Evolutionary conservation across 2,888 invertebrate species (phyloP), one percentile per base, ranked within the genome.

Genomic region (Julus scanicus): DNA sequence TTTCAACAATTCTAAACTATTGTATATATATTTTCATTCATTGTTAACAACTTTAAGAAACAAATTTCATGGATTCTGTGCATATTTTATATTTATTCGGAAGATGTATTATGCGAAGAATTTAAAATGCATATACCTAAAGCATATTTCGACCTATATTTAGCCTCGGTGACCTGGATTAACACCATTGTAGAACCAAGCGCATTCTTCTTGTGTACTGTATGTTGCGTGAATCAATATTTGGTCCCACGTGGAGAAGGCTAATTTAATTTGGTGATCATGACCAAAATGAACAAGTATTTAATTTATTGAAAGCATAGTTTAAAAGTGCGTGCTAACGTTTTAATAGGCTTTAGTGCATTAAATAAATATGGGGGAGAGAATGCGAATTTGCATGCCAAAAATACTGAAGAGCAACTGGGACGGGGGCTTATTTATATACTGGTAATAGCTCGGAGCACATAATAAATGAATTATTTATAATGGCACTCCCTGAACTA

Each of bases 321-420:
- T 37, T 80, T 80, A 80, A 80, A 80, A 80, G 80, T 80, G 80
- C 80, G 80, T 80, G 80, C 80, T 80, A 80, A 80, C 80, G 80
- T 80, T 80, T 80, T 80, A 80, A 37, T 80, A 37, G 80, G 80
- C 80, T 80, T 37, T 80, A 80, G 37, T 80, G 80, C 37, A 80
- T 80, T 80, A 80, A 80, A 37, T 80, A 80, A 80, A 80, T 80
- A 80, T 80, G 80, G 2, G 37, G 37, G n/a, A 80, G 29, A 80
- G 71, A 29, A 71, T 44, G 80, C 1, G 5, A 80, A 80, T 80
- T 80, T 80, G 13, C 80, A 80, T 80, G 80, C 80, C 13, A 37
- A 80, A 80, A 80, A 80, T 37, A 80, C 80, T 37, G 13, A 6
- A 11, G 37, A 80, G 13, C 80, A 80, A 37, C 80, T 80, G 80